Evolutionary conservation across 2,113 vertebrate species (phyloP).

Genomic region (Chitala chitala): DNA sequence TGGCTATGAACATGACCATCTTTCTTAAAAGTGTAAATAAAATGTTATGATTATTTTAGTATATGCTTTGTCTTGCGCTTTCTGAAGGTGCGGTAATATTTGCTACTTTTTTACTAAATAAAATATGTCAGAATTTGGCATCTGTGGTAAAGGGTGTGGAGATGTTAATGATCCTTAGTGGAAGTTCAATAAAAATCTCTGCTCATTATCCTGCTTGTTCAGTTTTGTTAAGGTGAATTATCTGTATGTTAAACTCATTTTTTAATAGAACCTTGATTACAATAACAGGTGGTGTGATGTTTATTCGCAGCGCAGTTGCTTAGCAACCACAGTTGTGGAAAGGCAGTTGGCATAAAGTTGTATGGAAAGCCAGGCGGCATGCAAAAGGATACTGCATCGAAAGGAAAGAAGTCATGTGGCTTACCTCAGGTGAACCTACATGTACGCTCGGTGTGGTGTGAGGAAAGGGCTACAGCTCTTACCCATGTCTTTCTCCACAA

Average conservation of each 20-base stretch:
- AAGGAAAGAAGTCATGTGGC: too few species aligned
- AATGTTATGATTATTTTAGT: conserved; percentile 48
- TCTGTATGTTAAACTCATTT: conserved; percentile 36
- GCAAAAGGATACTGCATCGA: background rate
- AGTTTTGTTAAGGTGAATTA: conserved; percentile 40
- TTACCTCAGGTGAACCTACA: too few species aligned
- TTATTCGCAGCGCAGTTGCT: conserved; percentile 56
- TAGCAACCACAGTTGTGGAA: conserved; percentile 60
- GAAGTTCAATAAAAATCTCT: conserved; percentile 66
- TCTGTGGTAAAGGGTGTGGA: conserved; percentile 67
- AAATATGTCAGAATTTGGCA: conserved; percentile 59
- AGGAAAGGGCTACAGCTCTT: too few species aligned
- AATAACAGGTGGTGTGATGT: conserved; percentile 63
- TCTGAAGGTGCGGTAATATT: conserved; percentile 57
- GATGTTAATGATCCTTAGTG: conserved; percentile 59
- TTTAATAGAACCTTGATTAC: conserved; percentile 34
- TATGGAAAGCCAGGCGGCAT: background rate
- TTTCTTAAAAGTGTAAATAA: conserved; percentile 62
- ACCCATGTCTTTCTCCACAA: too few species aligned
- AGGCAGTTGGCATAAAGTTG: conserved; percentile 33
- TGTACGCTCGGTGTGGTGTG: too few species aligned
- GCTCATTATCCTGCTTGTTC: conserved; percentile 14
- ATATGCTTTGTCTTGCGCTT: conserved; percentile 61
- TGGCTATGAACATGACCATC: conserved; percentile 44
- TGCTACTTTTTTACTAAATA: conserved; percentile 61